Base-by-base conservation (phyloP, 1,140 invertebrate genomes). In the Drosophila orena region DNA sequence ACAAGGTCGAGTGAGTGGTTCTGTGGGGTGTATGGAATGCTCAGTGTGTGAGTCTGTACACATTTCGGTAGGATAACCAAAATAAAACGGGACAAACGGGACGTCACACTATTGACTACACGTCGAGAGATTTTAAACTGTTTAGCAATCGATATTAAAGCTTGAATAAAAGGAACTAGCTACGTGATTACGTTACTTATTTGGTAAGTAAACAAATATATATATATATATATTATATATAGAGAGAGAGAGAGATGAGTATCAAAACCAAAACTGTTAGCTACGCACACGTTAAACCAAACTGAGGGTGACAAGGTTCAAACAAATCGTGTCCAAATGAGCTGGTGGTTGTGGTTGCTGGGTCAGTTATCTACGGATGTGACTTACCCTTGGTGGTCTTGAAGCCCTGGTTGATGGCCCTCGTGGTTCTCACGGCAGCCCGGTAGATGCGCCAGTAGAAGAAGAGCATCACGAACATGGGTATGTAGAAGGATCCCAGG, bases 381-480 rank as follows among this genome's bases (percentile, higher is more conserved):
- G 15, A 80, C 90, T 92, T 88, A 93, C 96, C 95, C 93, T 97
- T 98, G 14, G 98, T 98, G 38, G 97, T 98, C 64, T 97, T 95
- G 91, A 98, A 98, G 57, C 98, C 95, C 93, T 97, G 97, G 93
- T 98, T 98, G 81, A 93, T 68, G 93, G 88, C 81, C 91, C 94
- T 55, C 90, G 94, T 83, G 93, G 94, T 93, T 69, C 96, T 94
- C 0, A 96, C 95, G 2, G 97, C 96, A 15, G 97, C 96, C 74
- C 96, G 95, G 11, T 97, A 97, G 90, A 98, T 98, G 73, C 97
- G 95, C 27, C 96, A 95, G 85, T 98, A 98, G 17, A 98, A 97
- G 86, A 98, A 97, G 7, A 98, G 94, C 96, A 98, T 98, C n/a
- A 98, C 96, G n/a, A 96, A 93, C 93, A 98, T 96, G 2, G 98